phyloP scores from a whole-genome alignment of 1,140 invertebrate species.

The Brachionus koreanus region DNA sequence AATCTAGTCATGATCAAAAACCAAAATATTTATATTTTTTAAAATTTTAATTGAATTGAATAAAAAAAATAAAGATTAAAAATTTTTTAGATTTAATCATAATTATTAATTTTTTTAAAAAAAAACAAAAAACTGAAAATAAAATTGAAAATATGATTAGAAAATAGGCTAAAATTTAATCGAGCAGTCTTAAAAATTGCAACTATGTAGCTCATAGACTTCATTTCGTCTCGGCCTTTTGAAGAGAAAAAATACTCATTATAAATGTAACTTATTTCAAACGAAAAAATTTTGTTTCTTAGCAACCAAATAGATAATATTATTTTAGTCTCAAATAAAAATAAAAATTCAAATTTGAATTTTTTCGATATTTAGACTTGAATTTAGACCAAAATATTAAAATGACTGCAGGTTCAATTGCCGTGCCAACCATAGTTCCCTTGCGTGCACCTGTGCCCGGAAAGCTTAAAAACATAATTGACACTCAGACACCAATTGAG shows the following conservation, averaged over 20 bases:
- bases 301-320: slow-evolving; percentile 38
- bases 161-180: not conserved
- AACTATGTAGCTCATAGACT: not conserved
- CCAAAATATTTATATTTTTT: too few relatives aligned
- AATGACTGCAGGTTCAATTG: slow-evolving; percentile 58
- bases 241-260: not conserved
- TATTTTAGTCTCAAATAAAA: not conserved
- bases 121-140: not conserved
- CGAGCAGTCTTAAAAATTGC: not conserved
- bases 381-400: slow-evolving; percentile 44
- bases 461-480: slow-evolving; percentile 52
- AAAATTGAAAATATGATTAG: not conserved
- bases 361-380: not conserved
- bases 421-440: slow-evolving; percentile 57
- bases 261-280: not conserved
- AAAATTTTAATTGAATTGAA: too few relatives aligned
- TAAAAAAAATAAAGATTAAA: not conserved
- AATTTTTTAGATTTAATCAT: not conserved
- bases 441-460: slow-evolving; percentile 54
- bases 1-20: too few relatives aligned
- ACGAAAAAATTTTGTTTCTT: not conserved
- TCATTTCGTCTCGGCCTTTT: not conserved
- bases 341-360: slow-evolving; percentile 34
- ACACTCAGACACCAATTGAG: slow-evolving; percentile 57
- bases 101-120: not conserved